Evolutionary conservation across 2,888 invertebrate species (phyloP).

Genomic region (Kryphioiulus occultus): DNA sequence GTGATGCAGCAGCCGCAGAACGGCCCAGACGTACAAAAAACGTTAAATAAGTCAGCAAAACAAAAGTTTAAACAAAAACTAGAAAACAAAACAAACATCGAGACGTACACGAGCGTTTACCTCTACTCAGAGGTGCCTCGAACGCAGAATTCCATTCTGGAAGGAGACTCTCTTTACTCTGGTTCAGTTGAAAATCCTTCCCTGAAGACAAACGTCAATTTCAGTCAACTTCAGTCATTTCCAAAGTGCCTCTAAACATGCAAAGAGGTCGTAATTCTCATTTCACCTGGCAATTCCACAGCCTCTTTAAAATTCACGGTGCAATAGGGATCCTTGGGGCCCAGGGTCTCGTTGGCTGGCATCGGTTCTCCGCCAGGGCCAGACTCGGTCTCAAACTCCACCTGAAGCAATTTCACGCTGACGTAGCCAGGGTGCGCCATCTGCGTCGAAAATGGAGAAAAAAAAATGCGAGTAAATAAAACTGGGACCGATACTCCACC

Average conservation of each 20-base stretch:
- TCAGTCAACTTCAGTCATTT: background rate
- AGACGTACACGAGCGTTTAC: constrained; percentile 48
- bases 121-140: constrained; percentile 52
- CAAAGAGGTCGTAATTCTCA: background rate
- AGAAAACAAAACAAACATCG: constrained; percentile 13
- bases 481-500: background rate
- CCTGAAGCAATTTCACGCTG: constrained; percentile 52
- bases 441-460: background rate
- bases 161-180: constrained; percentile 25
- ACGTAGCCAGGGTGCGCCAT: constrained; percentile 51
- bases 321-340: constrained; percentile 51
- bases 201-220: constrained; percentile 42
- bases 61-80: background rate
- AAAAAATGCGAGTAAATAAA: background rate
- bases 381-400: constrained; percentile 47
- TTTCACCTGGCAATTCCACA: constrained; percentile 49
- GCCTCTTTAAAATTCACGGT: constrained; percentile 52
- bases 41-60: background rate
- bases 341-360: constrained; percentile 33
- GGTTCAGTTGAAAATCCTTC: constrained; percentile 47
- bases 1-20: background rate
- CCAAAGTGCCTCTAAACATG: background rate
- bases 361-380: constrained; percentile 1
- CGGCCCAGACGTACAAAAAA: background rate
- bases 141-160: constrained; percentile 52